phyloP scores from a whole-genome alignment of 2,888 invertebrate species.

The Acrobasis consociella region DNA sequence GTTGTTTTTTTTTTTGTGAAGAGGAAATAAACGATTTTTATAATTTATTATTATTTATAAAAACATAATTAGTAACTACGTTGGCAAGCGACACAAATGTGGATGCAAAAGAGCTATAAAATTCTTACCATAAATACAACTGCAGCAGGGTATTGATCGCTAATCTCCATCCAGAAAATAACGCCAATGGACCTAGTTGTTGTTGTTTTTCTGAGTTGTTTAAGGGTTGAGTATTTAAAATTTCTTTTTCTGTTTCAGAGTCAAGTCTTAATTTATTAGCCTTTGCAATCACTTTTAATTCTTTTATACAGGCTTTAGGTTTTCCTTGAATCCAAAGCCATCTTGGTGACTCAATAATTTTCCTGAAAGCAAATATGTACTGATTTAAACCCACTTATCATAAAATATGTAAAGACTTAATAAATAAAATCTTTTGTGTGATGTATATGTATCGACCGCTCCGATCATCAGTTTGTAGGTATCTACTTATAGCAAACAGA shows the following conservation, averaged over 20 bases:
- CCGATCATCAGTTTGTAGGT: no score
- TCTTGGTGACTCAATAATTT: constrained; percentile 85
- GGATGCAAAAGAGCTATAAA: no score
- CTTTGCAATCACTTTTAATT: constrained; percentile 80
- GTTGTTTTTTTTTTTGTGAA: no score
- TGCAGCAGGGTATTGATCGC: constrained; percentile 80
- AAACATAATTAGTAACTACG: no score
- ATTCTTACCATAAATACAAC: constrained; percentile 79
- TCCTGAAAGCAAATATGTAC: constrained; percentile 65
- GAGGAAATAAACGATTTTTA: no score
- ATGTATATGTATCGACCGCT: no score
- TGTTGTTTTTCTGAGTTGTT: constrained; percentile 56
- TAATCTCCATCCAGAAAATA: constrained; percentile 82
- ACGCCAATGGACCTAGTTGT: constrained; percentile 76
- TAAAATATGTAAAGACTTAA: neutral
- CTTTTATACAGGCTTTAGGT: constrained; percentile 67
- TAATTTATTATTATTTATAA: no score
- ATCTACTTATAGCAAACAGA: no score
- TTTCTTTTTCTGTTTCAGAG: constrained; percentile 58
- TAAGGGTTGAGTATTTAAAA: constrained; percentile 40
- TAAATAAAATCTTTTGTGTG: no score
- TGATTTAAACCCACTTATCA: neutral
- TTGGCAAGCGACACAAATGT: no score
- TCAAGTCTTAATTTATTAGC: constrained; percentile 75
- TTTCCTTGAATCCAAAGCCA: constrained; percentile 83